Conservation (phyloP, 2,797 vertebrate species). For the Benthosema pterotum region DNA sequence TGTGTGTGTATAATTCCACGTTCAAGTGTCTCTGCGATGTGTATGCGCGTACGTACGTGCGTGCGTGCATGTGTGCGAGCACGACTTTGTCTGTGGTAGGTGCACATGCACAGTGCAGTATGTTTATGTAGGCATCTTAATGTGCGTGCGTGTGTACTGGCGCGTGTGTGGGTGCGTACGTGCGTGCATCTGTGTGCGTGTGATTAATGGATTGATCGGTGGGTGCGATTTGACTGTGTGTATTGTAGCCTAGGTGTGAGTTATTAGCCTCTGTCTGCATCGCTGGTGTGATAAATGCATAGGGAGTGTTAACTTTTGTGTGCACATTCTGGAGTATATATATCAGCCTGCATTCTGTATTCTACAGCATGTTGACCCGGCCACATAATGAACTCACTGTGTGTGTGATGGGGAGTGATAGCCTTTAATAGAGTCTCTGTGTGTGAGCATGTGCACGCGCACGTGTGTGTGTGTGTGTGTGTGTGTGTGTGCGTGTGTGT, state of each 20-base stretch:
- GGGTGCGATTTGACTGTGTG: slow-evolving; percentile 45
- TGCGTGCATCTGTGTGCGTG: slow-evolving; percentile 13
- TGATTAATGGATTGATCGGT: slow-evolving; percentile 37
- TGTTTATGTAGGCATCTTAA: too few relatives aligned
- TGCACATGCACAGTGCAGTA: too few relatives aligned
- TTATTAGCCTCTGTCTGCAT: slow-evolving; percentile 51
- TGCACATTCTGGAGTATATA: slow-evolving; percentile 28
- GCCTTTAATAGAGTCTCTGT: slow-evolving; percentile 15
- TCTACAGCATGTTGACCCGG: slow-evolving; percentile 22
- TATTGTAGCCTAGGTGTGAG: slow-evolving; percentile 52
- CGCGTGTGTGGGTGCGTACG: slow-evolving; percentile 3
- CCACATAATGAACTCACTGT: slow-evolving; percentile 41
- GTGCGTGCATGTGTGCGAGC: background rate
- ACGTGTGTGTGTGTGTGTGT: slow-evolving; percentile 5
- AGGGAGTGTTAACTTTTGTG: slow-evolving; percentile 42
- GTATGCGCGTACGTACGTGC: slow-evolving; percentile 34
- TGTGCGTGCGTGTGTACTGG: slow-evolving; percentile 6
- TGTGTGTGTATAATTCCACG: slow-evolving; percentile 53
- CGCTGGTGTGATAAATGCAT: slow-evolving; percentile 55
- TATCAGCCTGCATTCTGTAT: slow-evolving; percentile 24
- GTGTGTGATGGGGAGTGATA: slow-evolving; percentile 29
- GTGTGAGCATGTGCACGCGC: slow-evolving; percentile 8
- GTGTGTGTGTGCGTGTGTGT: slow-evolving; percentile 3
- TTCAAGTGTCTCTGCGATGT: slow-evolving; percentile 61
- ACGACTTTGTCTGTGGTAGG: background rate